phyloP scores from a whole-genome alignment of 2,888 invertebrate species.

The Ichneumoninae sp. region DNA sequence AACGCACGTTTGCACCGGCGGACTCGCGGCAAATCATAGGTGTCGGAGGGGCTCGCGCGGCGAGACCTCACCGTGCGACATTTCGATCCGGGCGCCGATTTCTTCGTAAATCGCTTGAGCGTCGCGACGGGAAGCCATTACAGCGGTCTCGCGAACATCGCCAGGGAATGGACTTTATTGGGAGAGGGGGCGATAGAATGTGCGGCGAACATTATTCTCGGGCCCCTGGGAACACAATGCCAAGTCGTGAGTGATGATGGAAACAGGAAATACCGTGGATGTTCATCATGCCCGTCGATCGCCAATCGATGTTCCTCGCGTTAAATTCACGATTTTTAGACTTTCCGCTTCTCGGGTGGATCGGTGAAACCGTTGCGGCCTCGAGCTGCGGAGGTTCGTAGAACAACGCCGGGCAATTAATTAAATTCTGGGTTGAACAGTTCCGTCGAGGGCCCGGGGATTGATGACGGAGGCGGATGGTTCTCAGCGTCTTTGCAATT shows the following conservation, averaged over 20 bases:
- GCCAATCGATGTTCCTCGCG: background rate
- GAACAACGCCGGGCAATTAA: constrained; percentile 60
- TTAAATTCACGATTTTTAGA: background rate
- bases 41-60: constrained; percentile 15
- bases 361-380: background rate
- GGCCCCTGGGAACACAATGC: background rate
- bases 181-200: constrained; percentile 22
- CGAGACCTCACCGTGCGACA: constrained; percentile 8
- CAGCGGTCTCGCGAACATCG: constrained; percentile 9
- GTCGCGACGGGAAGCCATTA: constrained; percentile 31
- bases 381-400: constrained; percentile 4
- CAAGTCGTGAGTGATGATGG: background rate
- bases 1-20: constrained; percentile 32
- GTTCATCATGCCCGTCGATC: background rate
- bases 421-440: constrained; percentile 46
- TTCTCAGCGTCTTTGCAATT: background rate
- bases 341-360: background rate
- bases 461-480: constrained; percentile 17
- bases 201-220: background rate
- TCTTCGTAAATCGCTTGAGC: constrained; percentile 47
- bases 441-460: constrained; percentile 6
- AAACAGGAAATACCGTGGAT: background rate
- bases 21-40: constrained; percentile 35
- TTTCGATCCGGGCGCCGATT: constrained; percentile 46
- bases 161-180: background rate